Percentiles rank a stretch among this genome's conserved stretches.
phyloP scores from a whole-genome alignment of 2,113 vertebrate genomes.

The Diadophis punctatus region DNA sequence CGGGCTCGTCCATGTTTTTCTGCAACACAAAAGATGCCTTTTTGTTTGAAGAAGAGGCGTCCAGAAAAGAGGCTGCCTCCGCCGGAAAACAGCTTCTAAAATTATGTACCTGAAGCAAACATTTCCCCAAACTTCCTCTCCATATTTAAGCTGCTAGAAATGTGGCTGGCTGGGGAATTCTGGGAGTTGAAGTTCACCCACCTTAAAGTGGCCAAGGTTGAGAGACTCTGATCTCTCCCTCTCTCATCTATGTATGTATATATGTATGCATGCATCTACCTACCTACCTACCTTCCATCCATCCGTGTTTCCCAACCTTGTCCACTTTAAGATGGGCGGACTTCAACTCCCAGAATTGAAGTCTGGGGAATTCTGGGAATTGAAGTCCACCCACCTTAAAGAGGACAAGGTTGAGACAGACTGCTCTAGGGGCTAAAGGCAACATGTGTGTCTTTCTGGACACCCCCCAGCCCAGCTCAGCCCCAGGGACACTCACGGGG shows the following conservation, averaged over 20 bases:
- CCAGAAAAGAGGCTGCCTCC: no score
- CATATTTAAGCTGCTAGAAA: neutral
- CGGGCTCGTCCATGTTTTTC: conserved; percentile 90
- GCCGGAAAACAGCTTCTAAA: neutral
- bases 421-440: neutral
- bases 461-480: neutral
- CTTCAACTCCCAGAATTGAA: no score
- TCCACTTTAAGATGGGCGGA: no score
- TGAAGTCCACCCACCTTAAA: neutral
- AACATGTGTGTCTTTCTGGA: accelerated
- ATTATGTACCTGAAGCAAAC: neutral
- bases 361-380: no score
- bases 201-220: neutral
- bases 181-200: neutral
- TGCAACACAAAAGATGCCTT: conserved; percentile 49
- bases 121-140: neutral
- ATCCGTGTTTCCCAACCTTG: no score
- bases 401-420: accelerated
- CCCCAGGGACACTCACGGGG: conserved; percentile 62
- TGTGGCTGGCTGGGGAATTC: neutral
- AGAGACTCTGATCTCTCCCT: neutral
- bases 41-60: accelerated
- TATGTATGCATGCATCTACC: no score
- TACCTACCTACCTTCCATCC: no score
- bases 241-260: no score